Base-by-base conservation (phyloP, 2,113 vertebrate genomes). In the Myanophis thanlyinensis region DNA sequence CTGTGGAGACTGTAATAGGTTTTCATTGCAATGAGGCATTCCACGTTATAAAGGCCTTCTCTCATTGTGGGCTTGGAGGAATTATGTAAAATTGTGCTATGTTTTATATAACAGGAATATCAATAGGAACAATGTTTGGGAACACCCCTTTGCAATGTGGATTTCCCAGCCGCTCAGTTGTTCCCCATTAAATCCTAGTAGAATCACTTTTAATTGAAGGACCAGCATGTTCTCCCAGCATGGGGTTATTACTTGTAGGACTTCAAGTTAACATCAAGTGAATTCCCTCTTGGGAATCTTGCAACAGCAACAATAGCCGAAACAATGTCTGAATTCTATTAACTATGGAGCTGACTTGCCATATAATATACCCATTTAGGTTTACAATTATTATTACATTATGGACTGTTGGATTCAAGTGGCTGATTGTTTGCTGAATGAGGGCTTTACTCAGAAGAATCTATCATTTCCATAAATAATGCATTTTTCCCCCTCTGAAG, bases 361-460 rank as follows among this genome's bases (percentile, higher is more conserved):
- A 62, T 7, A 22, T 4, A 3, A 35, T 88, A 80, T 86, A 62
- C 35, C 25, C 0, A 48, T 73, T 95, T 2, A 0, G 80, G 85
- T 51, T 96, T 93, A 44, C 95, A 97, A 95, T 95, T 91, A 84
- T 46, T 67, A 1, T 91, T 90, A 18, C 67, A 84, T 88, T 62
- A 93, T 93, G 94, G 90, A 89, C 62, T 88, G 25, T 93, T 73
- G 18, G 23, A 12, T 94, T 93, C 88, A 95, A 93, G 92, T 27
- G 35, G 40, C 25, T 89, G 87, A 94, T 91, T 96, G 95, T 93
- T 95, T 96, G 93, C 94, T 94, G 94, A 96, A 94, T 87, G 91
- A 88, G 44, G 85, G 96, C 95, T 97, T 97, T 73, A 93, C 95
- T 89, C 88, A 59, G 93, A 97, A 84, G 59, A 93, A 93, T 59